These are phyloP conservation scores for Labrus mixtus DNA, from an alignment of 2,113 vertebrate genomes.

Conservation along the genomic window DNA sequence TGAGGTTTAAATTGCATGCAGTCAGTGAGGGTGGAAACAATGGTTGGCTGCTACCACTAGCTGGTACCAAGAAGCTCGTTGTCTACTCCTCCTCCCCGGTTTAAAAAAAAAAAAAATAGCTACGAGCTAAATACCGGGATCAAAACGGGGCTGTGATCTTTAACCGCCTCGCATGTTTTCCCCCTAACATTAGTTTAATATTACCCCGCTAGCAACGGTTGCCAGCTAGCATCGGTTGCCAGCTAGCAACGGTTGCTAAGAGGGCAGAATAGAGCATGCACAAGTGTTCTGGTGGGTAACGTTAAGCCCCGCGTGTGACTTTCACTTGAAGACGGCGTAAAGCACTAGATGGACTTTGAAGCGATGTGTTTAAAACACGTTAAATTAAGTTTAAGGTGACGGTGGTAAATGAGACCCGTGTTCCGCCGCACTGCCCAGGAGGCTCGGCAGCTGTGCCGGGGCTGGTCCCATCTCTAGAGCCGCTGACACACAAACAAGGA, in stretches of 20 bases:
- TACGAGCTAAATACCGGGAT: neutral
- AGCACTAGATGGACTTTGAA: neutral
- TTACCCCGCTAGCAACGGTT: too few relatives aligned
- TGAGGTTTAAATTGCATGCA: neutral
- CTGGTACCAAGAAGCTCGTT: constrained; percentile 17
- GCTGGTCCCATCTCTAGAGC: constrained; percentile 42
- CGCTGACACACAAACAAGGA: constrained; percentile 18
- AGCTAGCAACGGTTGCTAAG: constrained; percentile 22
- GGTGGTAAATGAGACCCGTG: neutral
- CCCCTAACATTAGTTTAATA: too few relatives aligned
- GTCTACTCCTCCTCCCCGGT: neutral
- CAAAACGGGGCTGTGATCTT: neutral
- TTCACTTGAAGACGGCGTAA: neutral
- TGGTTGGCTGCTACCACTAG: constrained; percentile 54
- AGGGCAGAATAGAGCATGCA: neutral
- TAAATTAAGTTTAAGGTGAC: too few relatives aligned
- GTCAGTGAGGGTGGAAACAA: constrained; percentile 35
- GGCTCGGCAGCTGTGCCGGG: constrained; percentile 51
- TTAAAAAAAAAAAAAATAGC: neutral
- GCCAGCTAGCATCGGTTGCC: too few relatives aligned
- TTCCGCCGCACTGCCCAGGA: constrained; percentile 18
- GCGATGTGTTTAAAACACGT: neutral
- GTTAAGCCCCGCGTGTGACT: constrained; percentile 40
- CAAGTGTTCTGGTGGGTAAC: neutral
- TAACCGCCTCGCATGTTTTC: accelerated